Percentiles rank a stretch among this genome's conserved stretches.
Evolutionary conservation across 2,888 invertebrate species (phyloP).

Genomic region (Adela reaumurella): DNA sequence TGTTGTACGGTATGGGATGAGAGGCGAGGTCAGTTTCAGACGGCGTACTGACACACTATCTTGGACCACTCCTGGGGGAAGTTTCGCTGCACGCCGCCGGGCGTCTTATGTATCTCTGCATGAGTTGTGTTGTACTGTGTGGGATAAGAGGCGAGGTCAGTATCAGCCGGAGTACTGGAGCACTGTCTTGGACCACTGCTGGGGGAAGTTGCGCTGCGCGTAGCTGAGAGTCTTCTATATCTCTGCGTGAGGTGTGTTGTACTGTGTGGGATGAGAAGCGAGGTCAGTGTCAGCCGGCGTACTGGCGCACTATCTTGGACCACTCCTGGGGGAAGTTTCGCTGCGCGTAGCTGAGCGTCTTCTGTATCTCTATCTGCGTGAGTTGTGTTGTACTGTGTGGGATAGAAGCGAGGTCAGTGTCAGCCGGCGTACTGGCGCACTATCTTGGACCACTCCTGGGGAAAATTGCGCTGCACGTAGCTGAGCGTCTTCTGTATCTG

Average conservation of each 20-base stretch:
- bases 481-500: constrained; percentile 73
- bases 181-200: constrained; percentile 72
- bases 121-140: constrained; percentile 26
- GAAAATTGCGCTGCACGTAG: constrained; percentile 71
- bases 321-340: constrained; percentile 74
- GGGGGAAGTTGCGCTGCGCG: constrained; percentile 71
- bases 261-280: no score
- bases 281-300: no score
- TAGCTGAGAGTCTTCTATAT: constrained; percentile 71
- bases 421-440: constrained; percentile 65
- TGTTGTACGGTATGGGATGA: no score
- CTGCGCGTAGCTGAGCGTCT: constrained; percentile 57
- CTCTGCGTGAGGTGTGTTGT: no score
- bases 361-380: constrained; percentile 61
- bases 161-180: constrained; percentile 68
- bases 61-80: constrained; percentile 76
- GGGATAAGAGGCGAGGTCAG: no score
- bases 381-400: constrained; percentile 24
- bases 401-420: constrained; percentile 3
- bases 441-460: constrained; percentile 73
- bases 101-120: constrained; percentile 72
- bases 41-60: constrained; percentile 66
- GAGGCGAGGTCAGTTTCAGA: no score
- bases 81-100: constrained; percentile 69
- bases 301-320: constrained; percentile 69